Evolutionary conservation across 1,140 invertebrate species (phyloP).

Genomic region (Anoplophora glabripennis): DNA sequence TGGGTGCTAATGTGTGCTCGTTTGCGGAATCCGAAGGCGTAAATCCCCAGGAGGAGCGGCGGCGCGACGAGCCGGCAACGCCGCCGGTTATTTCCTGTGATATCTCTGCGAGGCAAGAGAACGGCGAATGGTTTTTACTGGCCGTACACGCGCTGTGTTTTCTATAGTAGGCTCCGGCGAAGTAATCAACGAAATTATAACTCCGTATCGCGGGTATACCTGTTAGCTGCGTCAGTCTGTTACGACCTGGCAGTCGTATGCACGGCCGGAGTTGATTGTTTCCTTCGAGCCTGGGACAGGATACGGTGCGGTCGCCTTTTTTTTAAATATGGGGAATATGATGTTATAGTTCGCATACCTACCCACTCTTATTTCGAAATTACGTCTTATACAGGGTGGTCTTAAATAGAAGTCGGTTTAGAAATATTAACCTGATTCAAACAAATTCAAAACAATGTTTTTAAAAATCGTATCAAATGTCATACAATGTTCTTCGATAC

Average conservation of each 20-base stretch:
- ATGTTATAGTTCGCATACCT: background rate
- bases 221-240: background rate
- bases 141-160: constrained; percentile 11
- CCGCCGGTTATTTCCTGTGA: constrained; percentile 19
- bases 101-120: constrained; percentile 9
- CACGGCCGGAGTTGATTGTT: constrained; percentile 2
- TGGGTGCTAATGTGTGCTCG: no score
- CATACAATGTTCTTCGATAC: no score
- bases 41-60: background rate
- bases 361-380: background rate
- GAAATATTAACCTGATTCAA: no score
- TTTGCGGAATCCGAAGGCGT: constrained; percentile 4
- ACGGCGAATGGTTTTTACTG: constrained; percentile 20
- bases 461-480: no score
- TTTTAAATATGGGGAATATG: background rate
- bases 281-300: background rate
- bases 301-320: background rate
- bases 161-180: constrained; percentile 8
- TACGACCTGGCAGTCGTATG: constrained; percentile 6
- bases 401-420: no score
- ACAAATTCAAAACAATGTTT: no score
- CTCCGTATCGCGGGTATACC: constrained; percentile 24
- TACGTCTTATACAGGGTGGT: background rate
- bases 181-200: constrained; percentile 33
- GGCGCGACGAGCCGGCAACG: constrained; percentile 10